These are phyloP conservation scores for Caenorhabditis auriculariae DNA, from an alignment of 2,888 invertebrate species.

Conservation along the genomic window DNA sequence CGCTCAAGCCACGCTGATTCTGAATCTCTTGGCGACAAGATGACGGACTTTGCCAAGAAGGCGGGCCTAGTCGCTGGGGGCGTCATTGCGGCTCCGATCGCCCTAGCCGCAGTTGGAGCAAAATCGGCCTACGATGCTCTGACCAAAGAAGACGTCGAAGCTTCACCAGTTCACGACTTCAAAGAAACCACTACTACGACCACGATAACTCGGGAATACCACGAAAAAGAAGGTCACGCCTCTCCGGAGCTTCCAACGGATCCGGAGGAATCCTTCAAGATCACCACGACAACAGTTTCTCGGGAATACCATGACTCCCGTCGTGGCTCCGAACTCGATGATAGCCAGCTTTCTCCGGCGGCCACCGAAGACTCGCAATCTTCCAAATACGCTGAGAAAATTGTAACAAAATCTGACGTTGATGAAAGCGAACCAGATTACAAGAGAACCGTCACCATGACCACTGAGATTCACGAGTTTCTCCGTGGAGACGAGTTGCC, in stretches of 20 bases:
- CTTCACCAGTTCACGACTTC: slow-evolving; percentile 2
- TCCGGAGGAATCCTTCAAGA: no score
- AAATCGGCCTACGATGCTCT: slow-evolving; percentile 42
- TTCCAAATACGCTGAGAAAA: no score
- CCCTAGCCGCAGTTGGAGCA: slow-evolving; percentile 45
- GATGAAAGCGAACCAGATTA: no score
- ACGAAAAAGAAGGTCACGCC: slow-evolving; percentile 4
- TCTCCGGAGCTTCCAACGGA: no score
- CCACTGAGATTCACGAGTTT: slow-evolving; percentile 3
- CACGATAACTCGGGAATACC: slow-evolving; percentile 12
- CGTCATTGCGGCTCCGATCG: slow-evolving; percentile 44
- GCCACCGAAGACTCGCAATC: no score
- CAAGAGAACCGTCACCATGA: no score
- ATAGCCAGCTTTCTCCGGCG: no score
- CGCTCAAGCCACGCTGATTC: slow-evolving; percentile 9
- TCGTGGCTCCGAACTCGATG: neutral
- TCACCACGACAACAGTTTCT: slow-evolving; percentile 6
- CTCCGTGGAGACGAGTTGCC: neutral
- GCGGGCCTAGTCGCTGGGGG: slow-evolving; percentile 47
- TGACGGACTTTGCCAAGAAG: slow-evolving; percentile 39
- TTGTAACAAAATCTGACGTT: no score
- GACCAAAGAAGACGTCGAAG: slow-evolving; percentile 23
- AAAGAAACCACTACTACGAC: slow-evolving; percentile 12
- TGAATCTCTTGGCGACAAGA: slow-evolving; percentile 29
- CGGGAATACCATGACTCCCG: slow-evolving; percentile 7